A percentile compares a stretch with the other conserved stretches of the same genome.
Evolutionary conservation across 2,888 invertebrate species (phyloP).

Genomic region (Erebia ligea): DNA sequence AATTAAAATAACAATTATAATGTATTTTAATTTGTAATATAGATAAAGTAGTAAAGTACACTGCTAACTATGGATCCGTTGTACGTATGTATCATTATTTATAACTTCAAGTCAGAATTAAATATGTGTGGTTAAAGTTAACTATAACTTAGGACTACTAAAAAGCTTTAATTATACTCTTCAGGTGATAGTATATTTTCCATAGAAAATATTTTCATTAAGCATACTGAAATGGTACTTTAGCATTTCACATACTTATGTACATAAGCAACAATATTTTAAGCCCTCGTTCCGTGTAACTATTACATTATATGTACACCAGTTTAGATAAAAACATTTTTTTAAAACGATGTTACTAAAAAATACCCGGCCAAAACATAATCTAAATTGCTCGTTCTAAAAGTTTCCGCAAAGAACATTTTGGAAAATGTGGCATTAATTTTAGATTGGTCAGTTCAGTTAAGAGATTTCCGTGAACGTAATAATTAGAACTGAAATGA

Average conservation of each 20-base stretch:
- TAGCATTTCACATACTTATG: too few species aligned
- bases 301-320: too few species aligned
- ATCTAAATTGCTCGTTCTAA: background rate
- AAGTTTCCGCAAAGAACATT: background rate
- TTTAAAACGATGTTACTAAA: too few species aligned
- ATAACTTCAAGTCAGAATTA: background rate
- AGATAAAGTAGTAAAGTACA: background rate
- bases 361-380: too few species aligned
- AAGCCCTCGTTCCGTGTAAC: too few species aligned
- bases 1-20: background rate
- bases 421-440: background rate
- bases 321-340: too few species aligned
- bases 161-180: conserved; percentile 10
- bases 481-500: background rate
- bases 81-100: conserved; percentile 8
- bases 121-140: conserved; percentile 11
- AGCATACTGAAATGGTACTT: too few species aligned
- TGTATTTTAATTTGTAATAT: background rate
- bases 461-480: background rate
- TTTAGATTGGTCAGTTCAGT: background rate
- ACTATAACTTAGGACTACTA: conserved; percentile 19
- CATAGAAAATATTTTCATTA: too few species aligned
- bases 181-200: conserved; percentile 5
- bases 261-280: too few species aligned
- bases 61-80: background rate